Base-by-base conservation (phyloP, 2,888 invertebrate genomes). In the Tetragnatha montana region DNA sequence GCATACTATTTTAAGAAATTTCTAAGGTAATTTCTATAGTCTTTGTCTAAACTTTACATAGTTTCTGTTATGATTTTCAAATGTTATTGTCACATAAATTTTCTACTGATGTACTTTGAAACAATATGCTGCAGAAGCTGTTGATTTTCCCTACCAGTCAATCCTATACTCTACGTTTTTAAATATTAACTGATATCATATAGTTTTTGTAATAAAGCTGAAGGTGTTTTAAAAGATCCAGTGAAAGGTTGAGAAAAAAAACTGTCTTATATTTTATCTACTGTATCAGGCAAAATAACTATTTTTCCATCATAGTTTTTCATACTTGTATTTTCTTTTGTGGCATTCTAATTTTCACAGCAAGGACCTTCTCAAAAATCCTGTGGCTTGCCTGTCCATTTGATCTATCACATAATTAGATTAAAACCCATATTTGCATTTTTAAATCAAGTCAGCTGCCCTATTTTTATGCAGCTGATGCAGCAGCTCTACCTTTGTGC, bases 311-410 rank as follows among this genome's bases (percentile, higher is more conserved):
- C 49, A 70, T 81, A 68, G 60, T 82, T 69, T n/a, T 90, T 51
- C 68, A 50, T 76, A 69, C 69, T 51, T 89, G 70, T 82, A 78
- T 87, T 85, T 88, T 88, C 68, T 83, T 78, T 78, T 88, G 81
- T 89, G 79, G 86, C 89, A 82, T 89, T 89, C 85, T 86, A 75
- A 89, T 91, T 91, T 87, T 88, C 87, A 91, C 88, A 91, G 92
- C 93, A 94, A 94, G 94, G 94, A 94, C 94, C 94, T 92, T 94
- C 94, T 94, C 94, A 94, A 92, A 94, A 93, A 93, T 93, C 93
- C 93, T 93, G 92, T 90, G 88, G 89, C 89, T 92, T 93, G 92
- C 93, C 93, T 92, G 92, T 92, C 92, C 91, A 91, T 91, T 92
- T 92, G 90, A 90, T 88, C 91, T 92, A 88, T 87, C 80, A 89